Evolutionary conservation across 2,888 invertebrate genomes (phyloP), one percentile per base, ranked within the genome.

Genomic region (Nycteola revayana): DNA sequence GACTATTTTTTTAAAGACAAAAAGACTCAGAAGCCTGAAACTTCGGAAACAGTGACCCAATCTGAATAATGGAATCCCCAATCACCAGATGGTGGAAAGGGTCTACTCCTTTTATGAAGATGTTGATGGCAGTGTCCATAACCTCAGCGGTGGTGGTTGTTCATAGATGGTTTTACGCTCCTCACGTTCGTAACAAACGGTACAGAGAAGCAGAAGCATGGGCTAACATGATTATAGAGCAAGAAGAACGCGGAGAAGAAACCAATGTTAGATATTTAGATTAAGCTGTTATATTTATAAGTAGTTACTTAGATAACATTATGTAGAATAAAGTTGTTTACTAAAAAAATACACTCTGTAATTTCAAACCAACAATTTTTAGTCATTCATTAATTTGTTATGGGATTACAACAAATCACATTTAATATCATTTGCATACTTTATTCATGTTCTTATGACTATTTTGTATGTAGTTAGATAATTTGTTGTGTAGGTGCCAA

Each of bases 61-160:
- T 4, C 27, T 60, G 52, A 67, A 53, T 37, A 38, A 85, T 85
- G 83, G 49, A 57, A 3, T 24, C n/a, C 14, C 14, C 36, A 6
- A 0, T 79, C 7, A 51, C 48, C 27, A 52, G 41, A 21, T 85
- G 71, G 69, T 37, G 72, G 0, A 52, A 39, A n/a, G 60, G 60
- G 3, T 68, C 86, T 6, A 72, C 75, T 34, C 80, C 81, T 3
- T 24, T 77, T 10, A 55, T 75, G 2, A 87, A 86, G 53, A 63
- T 66, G 21, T 55, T 84, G n/a, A 80, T 82, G 77, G 80, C 74
- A 9, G 43, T 88, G 38, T 70, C 79, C 7, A n/a, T 85, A 17
- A 78, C 79, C 9, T 72, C 85, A 25, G 60, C 45, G 1, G n/a
- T 63, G 8, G 66, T 73, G 2, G 53, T 80, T 1, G 10, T 46